phyloP scores from a whole-genome alignment of 2,113 vertebrate species.

The Rana temporaria region DNA sequence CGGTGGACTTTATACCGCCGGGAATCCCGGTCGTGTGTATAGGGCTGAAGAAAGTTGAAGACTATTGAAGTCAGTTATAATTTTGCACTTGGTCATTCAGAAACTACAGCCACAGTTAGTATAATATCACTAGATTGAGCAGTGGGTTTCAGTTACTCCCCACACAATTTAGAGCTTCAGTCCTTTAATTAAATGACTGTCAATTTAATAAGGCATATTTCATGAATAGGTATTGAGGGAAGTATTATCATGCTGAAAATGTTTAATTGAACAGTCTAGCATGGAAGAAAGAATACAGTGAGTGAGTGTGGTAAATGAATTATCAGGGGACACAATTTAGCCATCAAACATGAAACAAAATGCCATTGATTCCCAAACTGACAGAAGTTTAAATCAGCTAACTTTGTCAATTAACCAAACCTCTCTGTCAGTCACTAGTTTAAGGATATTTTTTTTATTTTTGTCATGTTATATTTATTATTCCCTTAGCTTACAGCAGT shows the following conservation, averaged over 20 bases:
- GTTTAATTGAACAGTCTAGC: background rate
- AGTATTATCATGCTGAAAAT: constrained; percentile 30
- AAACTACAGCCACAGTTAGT: background rate
- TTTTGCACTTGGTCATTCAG: background rate
- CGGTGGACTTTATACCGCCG: too few species aligned
- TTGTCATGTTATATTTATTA: constrained; percentile 12
- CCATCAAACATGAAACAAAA: constrained; percentile 28
- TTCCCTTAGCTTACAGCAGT: background rate
- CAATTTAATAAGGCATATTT: constrained; percentile 9
- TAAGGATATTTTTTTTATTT: constrained; percentile 27
- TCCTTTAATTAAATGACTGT: constrained; percentile 19
- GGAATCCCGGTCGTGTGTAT: too few species aligned
- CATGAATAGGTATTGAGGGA: background rate
- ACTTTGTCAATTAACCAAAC: constrained; percentile 37
- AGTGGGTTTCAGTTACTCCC: constrained; percentile 17
- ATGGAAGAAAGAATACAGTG: background rate
- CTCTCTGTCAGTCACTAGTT: background rate
- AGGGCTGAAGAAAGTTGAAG: too few species aligned
- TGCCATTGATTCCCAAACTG: constrained; percentile 28
- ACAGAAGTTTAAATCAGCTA: constrained; percentile 32
- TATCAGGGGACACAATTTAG: constrained; percentile 20
- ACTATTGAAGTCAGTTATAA: background rate
- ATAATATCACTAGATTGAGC: background rate
- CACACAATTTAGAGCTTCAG: constrained; percentile 6
- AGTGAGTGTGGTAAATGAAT: constrained; percentile 16